Percentiles rank a stretch among this genome's conserved stretches.
Evolutionary conservation across 2,888 invertebrate genomes (phyloP).

Genomic region (Dryobota labecula): DNA sequence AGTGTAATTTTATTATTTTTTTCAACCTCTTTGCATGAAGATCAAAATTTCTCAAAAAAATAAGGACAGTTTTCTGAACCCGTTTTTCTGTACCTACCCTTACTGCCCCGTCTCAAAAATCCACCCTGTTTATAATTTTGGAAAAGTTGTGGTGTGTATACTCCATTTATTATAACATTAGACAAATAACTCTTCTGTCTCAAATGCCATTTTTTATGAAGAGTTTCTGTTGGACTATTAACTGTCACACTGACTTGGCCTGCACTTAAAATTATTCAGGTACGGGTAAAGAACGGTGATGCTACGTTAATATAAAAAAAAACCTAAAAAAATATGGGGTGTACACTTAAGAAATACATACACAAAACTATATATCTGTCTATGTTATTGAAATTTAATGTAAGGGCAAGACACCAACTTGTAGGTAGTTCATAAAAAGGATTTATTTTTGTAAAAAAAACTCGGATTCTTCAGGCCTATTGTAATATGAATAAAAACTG

Average conservation of each 20-base stretch:
- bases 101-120: too few species aligned
- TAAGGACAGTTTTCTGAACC: too few species aligned
- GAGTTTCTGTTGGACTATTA: neutral
- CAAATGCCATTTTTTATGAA: too few species aligned
- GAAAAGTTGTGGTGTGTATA: too few species aligned
- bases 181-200: too few species aligned
- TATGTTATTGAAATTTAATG: conserved; percentile 9
- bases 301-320: conserved; percentile 27
- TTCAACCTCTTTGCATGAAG: too few species aligned
- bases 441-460: conserved; percentile 27
- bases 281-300: too few species aligned
- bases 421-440: neutral
- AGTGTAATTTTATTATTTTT: too few species aligned
- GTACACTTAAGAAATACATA: conserved; percentile 33
- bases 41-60: too few species aligned
- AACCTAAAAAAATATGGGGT: conserved; percentile 10
- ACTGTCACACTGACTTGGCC: neutral
- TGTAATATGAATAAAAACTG: neutral
- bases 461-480: neutral
- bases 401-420: conserved; percentile 24
- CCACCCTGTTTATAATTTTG: too few species aligned
- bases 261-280: neutral
- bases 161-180: too few species aligned
- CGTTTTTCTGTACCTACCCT: too few species aligned
- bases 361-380: conserved; percentile 36